Evolutionary conservation across 2,113 vertebrate genomes (phyloP), one percentile per base, ranked within the genome.

Genomic region (Sphyrna mokarran): DNA sequence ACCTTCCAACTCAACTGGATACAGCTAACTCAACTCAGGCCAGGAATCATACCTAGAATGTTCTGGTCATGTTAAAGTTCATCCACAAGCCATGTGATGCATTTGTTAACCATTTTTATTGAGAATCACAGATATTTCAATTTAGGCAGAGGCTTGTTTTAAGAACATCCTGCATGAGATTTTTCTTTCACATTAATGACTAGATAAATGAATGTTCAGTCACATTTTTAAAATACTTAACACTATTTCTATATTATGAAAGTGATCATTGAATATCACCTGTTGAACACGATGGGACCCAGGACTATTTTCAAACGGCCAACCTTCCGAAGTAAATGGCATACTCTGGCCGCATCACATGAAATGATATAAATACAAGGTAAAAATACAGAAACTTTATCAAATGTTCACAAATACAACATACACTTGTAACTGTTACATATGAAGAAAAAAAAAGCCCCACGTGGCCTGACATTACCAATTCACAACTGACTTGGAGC

Each of bases 331-430:
- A 72, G 94, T 95, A 54, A 72, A 48, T 95, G 94, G 94, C 43
- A 95, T 43, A 95, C 94, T 95, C 94, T 95, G 94, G 94, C 94
- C 94, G 94, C 94, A 76, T 72, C 94, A 95, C 94, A 95, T 95
- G 94, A 95, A 95, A 95, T 95, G 94, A 95, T 95, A 95, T 95
- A 95, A 95, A 95, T 95, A 95, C 94, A 95, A 95, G 94, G 94
- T 95, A 72, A 95, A 95, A 54, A 48, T 72, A 72, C 69, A 95
- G 68, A 95, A 69, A 95, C 43, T 95, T 95, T 14, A 43, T 48
- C 68, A 95, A 95, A 72, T 1, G 43, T 95, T 95, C 94, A 95
- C 68, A 95, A 95, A 72, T 16, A 95, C 69, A 95, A 95, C 70
- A 95, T 95, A 76, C 68, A 72, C 94, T 72, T 76, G 68, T 26